Conservation (phyloP, 2,888 invertebrate species). For the Tortrix viridana region DNA sequence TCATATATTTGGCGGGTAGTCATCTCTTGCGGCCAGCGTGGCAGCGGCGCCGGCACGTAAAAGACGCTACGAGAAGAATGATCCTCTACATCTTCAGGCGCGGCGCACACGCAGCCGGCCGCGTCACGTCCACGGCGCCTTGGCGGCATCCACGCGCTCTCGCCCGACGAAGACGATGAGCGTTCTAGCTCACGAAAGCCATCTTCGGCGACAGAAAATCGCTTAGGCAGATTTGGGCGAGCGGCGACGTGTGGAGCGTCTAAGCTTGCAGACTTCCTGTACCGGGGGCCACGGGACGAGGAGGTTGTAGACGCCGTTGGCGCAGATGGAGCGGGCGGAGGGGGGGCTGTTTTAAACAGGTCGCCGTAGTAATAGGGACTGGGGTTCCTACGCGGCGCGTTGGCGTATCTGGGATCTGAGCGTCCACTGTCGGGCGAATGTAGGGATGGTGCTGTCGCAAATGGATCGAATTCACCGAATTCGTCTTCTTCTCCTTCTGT, state of each 20-base stretch:
- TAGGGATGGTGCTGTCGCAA: slow-evolving; percentile 82
- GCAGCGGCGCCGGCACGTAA: slow-evolving; percentile 88
- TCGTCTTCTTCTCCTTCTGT: slow-evolving; percentile 86
- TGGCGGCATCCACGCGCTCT: slow-evolving; percentile 88
- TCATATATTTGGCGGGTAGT: slow-evolving; percentile 91
- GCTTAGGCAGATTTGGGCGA: slow-evolving; percentile 85
- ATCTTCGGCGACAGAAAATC: slow-evolving; percentile 89
- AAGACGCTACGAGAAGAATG: slow-evolving; percentile 87
- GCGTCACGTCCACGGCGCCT: slow-evolving; percentile 87
- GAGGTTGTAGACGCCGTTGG: slow-evolving; percentile 74
- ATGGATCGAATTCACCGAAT: slow-evolving; percentile 79
- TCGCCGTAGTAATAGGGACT: slow-evolving; percentile 94
- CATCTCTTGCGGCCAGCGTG: slow-evolving; percentile 86
- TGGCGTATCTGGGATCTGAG: slow-evolving; percentile 80
- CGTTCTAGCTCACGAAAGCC: slow-evolving; percentile 85
- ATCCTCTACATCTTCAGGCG: slow-evolving; percentile 87
- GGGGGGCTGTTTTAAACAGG: slow-evolving; percentile 84
- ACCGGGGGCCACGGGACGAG: slow-evolving; percentile 81
- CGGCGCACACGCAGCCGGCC: slow-evolving; percentile 90
- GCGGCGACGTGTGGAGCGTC: slow-evolving; percentile 89
- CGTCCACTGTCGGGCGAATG: slow-evolving; percentile 89
- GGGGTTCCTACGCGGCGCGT: slow-evolving; percentile 87
- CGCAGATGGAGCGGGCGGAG: slow-evolving; percentile 76
- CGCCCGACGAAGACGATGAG: slow-evolving; percentile 83
- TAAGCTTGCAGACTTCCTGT: slow-evolving; percentile 89